These are phyloP conservation scores for Catocala nupta DNA, from an alignment of 2,888 invertebrate species.

Conservation along the genomic window DNA sequence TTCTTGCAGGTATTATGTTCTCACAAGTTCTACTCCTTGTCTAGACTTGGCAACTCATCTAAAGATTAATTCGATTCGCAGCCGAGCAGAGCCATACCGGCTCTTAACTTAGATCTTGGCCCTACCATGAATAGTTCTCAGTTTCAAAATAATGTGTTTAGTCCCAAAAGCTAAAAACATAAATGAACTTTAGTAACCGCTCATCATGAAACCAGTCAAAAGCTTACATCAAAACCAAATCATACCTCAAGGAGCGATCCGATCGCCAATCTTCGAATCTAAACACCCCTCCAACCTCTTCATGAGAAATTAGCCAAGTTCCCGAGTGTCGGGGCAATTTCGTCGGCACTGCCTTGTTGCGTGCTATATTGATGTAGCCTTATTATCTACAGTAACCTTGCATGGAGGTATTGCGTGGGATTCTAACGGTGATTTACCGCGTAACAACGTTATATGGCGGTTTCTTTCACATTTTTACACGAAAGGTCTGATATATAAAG, in stretches of 20 bases:
- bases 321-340: conserved; percentile 64
- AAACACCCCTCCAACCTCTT: conserved; percentile 49
- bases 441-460: conserved; percentile 39
- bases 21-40: no score
- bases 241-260: conserved; percentile 6
- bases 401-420: conserved; percentile 48
- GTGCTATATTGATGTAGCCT: conserved; percentile 57
- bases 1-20: no score
- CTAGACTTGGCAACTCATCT: no score
- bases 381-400: conserved; percentile 56
- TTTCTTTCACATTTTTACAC: conserved; percentile 36
- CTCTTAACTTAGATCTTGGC: no score
- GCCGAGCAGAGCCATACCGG: no score
- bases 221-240: no score
- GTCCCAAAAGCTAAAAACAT: no score
- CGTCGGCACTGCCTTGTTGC: conserved; percentile 53
- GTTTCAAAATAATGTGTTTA: no score
- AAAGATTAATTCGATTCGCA: no score
- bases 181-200: no score
- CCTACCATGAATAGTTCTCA: no score
- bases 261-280: conserved; percentile 34
- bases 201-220: background rate
- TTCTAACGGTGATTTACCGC: conserved; percentile 48
- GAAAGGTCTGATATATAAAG: conserved; percentile 6
- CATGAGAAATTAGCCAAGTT: conserved; percentile 72